A percentile compares a stretch with the other conserved stretches of the same genome.
Evolutionary conservation across 2,888 invertebrate genomes (phyloP).

Genomic region (Elmis aenea): DNA sequence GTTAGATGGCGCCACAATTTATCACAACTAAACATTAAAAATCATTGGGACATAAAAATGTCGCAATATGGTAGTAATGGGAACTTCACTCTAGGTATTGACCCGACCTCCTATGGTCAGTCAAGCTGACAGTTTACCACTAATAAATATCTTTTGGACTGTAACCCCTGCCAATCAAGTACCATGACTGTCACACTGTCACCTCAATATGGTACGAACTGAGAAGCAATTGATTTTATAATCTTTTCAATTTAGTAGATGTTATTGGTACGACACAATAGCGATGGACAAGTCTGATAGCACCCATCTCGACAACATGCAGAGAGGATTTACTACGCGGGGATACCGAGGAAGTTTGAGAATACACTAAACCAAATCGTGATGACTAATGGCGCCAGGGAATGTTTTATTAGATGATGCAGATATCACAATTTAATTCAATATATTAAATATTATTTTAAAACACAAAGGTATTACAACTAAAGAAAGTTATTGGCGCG

Average conservation of each 20-base stretch:
- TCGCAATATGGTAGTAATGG: constrained; percentile 23
- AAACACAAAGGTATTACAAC: neutral
- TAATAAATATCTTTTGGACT: constrained; percentile 27
- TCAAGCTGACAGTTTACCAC: constrained; percentile 26
- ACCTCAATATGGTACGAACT: constrained; percentile 36
- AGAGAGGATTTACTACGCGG: constrained; percentile 34
- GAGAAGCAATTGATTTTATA: constrained; percentile 47
- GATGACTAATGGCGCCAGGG: constrained; percentile 9
- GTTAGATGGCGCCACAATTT: too few relatives aligned
- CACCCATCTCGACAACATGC: constrained; percentile 36
- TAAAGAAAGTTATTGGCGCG: too few relatives aligned
- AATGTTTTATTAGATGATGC: too few relatives aligned
- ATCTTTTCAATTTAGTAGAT: constrained; percentile 49
- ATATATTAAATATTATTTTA: constrained; percentile 3
- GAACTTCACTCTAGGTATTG: constrained; percentile 14
- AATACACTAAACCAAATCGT: constrained; percentile 6
- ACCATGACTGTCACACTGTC: constrained; percentile 30
- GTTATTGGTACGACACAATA: constrained; percentile 49
- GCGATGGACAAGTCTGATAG: constrained; percentile 46
- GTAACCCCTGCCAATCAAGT: constrained; percentile 8
- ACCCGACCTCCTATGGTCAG: constrained; percentile 32
- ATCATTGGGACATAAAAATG: too few relatives aligned
- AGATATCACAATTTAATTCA: constrained; percentile 2
- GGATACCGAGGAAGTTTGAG: constrained; percentile 5
- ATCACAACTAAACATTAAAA: too few relatives aligned